These are phyloP conservation scores for Serranus cabrilla DNA, from an alignment of 2,797 vertebrate genomes.

Conservation along the genomic window DNA sequence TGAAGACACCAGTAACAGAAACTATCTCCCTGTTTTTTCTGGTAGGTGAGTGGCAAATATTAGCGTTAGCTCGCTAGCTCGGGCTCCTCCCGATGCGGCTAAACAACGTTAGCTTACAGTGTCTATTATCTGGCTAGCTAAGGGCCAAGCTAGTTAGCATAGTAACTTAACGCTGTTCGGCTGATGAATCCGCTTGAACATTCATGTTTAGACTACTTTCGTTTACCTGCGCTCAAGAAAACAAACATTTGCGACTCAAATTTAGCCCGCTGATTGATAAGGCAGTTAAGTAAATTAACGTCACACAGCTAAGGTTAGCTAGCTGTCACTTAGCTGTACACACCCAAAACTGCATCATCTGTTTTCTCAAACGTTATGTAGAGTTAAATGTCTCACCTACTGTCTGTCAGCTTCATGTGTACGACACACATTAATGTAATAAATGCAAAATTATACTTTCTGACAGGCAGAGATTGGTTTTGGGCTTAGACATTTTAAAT, in stretches of 20 bases:
- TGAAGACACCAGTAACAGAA: conserved; percentile 20
- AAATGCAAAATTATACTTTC: background rate
- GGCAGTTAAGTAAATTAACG: conserved; percentile 23
- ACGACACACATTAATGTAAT: too few relatives aligned
- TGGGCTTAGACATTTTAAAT: conserved; percentile 16
- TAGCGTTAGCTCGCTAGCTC: conserved; percentile 52
- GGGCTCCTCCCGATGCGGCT: conserved; percentile 75
- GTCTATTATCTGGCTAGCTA: conserved; percentile 58
- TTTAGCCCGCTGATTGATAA: background rate
- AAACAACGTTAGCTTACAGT: conserved; percentile 46
- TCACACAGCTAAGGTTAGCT: conserved; percentile 60
- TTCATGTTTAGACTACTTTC: background rate
- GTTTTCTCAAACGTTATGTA: conserved; percentile 19
- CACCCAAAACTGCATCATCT: conserved; percentile 79
- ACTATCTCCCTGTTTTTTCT: conserved; percentile 29
- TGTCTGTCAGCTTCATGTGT: fast-evolving
- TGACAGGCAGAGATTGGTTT: background rate
- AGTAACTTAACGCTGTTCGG: background rate
- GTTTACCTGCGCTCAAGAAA: background rate
- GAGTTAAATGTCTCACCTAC: background rate
- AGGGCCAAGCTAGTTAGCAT: conserved; percentile 51
- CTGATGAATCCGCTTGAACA: background rate
- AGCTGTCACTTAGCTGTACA: conserved; percentile 81
- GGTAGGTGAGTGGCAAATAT: conserved; percentile 63
- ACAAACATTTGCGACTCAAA: background rate